Evolutionary conservation across 2,888 invertebrate species (phyloP).

Genomic region (Meta bourneti): DNA sequence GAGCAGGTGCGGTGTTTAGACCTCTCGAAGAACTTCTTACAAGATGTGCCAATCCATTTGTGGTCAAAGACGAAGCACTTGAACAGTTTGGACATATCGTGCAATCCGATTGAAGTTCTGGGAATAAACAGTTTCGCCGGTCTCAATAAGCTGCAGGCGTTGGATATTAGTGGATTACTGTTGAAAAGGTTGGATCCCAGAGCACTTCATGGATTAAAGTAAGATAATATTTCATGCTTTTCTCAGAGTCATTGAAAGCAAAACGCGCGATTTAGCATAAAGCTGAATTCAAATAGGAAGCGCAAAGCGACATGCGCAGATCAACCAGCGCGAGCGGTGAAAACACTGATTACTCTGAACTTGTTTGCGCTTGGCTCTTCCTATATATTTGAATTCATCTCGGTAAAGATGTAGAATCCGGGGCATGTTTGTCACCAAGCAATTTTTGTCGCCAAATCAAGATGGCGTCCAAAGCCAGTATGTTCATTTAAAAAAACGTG

Average conservation of each 20-base stretch:
- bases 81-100: conserved; percentile 88
- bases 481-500: too few species aligned
- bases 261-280: too few species aligned
- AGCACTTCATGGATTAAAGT: conserved; percentile 78
- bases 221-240: not conserved
- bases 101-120: conserved; percentile 88
- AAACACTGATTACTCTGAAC: too few species aligned
- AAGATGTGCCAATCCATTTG: conserved; percentile 87
- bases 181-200: conserved; percentile 77
- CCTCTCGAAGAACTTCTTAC: conserved; percentile 88
- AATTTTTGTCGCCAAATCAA: too few species aligned
- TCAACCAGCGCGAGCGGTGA: too few species aligned
- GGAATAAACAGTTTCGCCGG: conserved; percentile 82
- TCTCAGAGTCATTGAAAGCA: not conserved
- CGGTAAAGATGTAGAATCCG: too few species aligned
- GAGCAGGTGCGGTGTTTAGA: conserved; percentile 86
- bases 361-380: too few species aligned
- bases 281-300: too few species aligned
- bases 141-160: conserved; percentile 87
- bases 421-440: too few species aligned
- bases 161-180: conserved; percentile 82
- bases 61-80: conserved; percentile 88
- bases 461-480: too few species aligned
- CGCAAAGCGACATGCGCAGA: too few species aligned
- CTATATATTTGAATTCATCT: too few species aligned